A percentile compares a stretch with the other conserved stretches of the same genome.
Evolutionary conservation across 2,797 vertebrate genomes (phyloP).

Genomic region (Anniella stebbinsi): DNA sequence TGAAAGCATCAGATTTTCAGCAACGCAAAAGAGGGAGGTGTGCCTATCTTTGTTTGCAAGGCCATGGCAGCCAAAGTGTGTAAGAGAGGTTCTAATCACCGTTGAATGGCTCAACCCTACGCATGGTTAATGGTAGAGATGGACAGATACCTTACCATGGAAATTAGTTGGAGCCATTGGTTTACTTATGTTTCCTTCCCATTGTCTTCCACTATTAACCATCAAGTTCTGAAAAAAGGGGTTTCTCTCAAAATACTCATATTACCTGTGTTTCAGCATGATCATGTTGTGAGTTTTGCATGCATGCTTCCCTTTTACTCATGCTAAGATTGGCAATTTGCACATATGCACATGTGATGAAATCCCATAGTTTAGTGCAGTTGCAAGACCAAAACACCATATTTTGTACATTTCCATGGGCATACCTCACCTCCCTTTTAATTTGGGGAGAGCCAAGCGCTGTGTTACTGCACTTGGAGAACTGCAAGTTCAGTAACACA

Average conservation of each 20-base stretch:
- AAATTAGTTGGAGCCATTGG: not conserved
- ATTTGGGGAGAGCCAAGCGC: not conserved
- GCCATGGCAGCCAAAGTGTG: slow-evolving; percentile 77
- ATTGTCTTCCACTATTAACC: not conserved
- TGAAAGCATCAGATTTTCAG: slow-evolving; percentile 89
- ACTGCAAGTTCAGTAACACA: not conserved
- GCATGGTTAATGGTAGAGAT: not conserved
- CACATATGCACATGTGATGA: not conserved
- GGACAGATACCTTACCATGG: not conserved
- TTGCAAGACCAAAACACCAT: not conserved
- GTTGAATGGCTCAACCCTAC: not conserved
- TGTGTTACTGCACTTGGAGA: not conserved
- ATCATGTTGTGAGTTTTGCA: not conserved
- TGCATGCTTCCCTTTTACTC: not conserved
- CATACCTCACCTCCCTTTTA: not conserved
- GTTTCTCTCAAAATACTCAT: not conserved
- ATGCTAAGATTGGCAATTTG: not conserved
- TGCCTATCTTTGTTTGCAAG: slow-evolving; percentile 80
- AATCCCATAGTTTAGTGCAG: not conserved
- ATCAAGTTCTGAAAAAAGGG: not conserved
- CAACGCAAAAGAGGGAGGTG: slow-evolving; percentile 74
- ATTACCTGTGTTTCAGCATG: not conserved
- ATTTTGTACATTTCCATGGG: not conserved
- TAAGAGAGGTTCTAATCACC: slow-evolving; percentile 73
- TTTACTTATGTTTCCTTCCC: not conserved